Percentiles rank a stretch among this genome's conserved stretches.
Evolutionary conservation across 2,113 vertebrate genomes (phyloP).

Genomic region (Amblyornis subalaris): DNA sequence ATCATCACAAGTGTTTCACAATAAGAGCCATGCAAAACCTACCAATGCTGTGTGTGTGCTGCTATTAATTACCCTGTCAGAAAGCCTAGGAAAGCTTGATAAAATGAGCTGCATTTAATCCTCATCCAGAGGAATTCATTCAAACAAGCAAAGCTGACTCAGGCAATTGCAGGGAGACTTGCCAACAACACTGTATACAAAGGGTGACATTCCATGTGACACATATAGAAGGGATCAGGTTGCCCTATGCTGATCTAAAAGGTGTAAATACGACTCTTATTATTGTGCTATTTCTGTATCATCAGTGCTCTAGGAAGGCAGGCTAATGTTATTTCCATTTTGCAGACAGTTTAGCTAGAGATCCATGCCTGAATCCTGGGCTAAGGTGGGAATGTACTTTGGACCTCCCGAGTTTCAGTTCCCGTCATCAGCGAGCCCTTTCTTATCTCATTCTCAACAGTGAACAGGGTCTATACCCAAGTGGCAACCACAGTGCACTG

Average conservation of each 20-base stretch:
- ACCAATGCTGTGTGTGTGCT: background rate
- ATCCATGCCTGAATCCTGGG: background rate
- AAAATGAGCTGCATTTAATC: background rate
- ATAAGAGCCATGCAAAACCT: background rate
- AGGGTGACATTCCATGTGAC: background rate
- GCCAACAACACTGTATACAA: background rate
- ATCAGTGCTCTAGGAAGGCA: background rate
- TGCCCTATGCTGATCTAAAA: background rate
- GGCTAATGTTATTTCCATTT: background rate
- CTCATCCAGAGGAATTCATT: background rate
- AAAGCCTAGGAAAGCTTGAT: background rate
- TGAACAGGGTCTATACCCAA: background rate
- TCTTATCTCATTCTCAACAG: background rate
- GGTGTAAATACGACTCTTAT: background rate
- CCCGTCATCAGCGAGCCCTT: background rate
- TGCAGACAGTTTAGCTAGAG: background rate
- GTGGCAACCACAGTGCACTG: rapidly evolving
- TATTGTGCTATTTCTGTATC: background rate
- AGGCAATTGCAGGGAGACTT: background rate
- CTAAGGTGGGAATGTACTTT: background rate
- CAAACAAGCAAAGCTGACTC: background rate
- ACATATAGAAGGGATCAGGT: background rate
- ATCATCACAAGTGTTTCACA: background rate
- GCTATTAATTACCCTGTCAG: background rate
- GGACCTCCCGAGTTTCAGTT: background rate